phyloP scores from a whole-genome alignment of 2,888 invertebrate genomes.

The Eupeodes latifasciatus region DNA sequence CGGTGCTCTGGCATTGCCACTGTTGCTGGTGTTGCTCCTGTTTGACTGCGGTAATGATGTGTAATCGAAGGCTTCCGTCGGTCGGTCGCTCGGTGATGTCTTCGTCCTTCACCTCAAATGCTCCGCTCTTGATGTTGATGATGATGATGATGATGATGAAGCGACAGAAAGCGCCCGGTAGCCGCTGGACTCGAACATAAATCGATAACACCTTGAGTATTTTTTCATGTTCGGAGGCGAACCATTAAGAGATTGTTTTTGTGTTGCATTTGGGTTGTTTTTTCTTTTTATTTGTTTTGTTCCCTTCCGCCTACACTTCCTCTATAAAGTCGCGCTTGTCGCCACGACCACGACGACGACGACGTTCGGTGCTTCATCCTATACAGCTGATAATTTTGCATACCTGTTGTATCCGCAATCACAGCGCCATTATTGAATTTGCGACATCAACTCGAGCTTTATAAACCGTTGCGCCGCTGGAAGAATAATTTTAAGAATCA shows the following conservation, averaged over 20 bases:
- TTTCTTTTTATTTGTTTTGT: conserved; percentile 18
- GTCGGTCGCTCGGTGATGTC: conserved; percentile 7
- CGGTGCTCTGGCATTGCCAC: conserved; percentile 33
- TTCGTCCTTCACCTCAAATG: conserved; percentile 41
- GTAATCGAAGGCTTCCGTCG: conserved; percentile 74
- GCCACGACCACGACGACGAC: no score
- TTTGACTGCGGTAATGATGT: conserved; percentile 70
- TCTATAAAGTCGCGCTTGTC: background rate
- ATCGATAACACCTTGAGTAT: conserved; percentile 85
- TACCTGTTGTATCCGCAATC: conserved; percentile 63
- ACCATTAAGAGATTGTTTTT: conserved; percentile 84
- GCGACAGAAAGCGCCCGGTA: conserved; percentile 82
- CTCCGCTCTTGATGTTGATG: conserved; percentile 30
- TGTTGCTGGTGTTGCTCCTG: conserved; percentile 70
- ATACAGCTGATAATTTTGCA: conserved; percentile 68
- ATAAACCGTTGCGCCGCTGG: conserved; percentile 7
- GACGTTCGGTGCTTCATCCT: background rate
- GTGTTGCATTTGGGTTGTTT: conserved; percentile 70
- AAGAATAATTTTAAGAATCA: conserved; percentile 66
- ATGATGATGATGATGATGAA: conserved; percentile 76
- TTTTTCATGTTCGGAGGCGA: conserved; percentile 85
- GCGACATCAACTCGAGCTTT: conserved; percentile 44
- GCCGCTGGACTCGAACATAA: conserved; percentile 84
- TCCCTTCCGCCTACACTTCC: conserved; percentile 45
- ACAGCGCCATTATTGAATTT: conserved; percentile 58